Evolutionary conservation across 2,797 vertebrate genomes (phyloP), one percentile per base, ranked within the genome.

Genomic region (Myotis vivesi): DNA sequence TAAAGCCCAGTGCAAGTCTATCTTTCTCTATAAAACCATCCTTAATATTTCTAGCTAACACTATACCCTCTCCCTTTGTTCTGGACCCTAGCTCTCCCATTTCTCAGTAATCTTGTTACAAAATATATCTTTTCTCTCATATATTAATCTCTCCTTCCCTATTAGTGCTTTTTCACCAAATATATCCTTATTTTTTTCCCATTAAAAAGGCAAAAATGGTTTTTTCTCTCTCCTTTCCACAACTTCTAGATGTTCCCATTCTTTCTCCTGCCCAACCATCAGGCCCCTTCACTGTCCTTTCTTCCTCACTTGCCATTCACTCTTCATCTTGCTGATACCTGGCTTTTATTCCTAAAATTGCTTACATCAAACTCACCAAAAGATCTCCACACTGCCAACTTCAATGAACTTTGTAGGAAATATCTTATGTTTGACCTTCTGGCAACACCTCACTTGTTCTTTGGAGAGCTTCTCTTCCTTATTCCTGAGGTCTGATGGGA

Each of bases 321-420:
- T 93, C 69, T 88, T 86, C 76, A 92, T 28, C 16, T 46, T 46
- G 11, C 71, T 72, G 25, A 44, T n/a, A 87, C 57, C 30, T 89
- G 28, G 44, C 36, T 96, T 94, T 87, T 79, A 92, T 81, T 89
- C 10, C 71, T 62, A 76, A 96, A 84, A 81, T 62, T 89, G 19
- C 55, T 87, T 53, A 95, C 1, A 51, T 8, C 19, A 94, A 82
- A 30, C 22, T 87, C 53, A 93, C 55, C n/a, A 57, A 81, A 94
- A 66, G 20, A 91, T 44, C 69, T 82, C 62, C 8, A 46, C 76
- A 59, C 6, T 55, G 82, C 19, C 72, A 94, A 76, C 81, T 64
- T 71, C 62, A 86, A 69, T 16, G 22, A 76, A 62, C 33, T 59
- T 17, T 38, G 25, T 7, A 88, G 28, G 28, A 85, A 87, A 86